Percentiles rank a stretch among this genome's conserved stretches.
phyloP scores from a whole-genome alignment of 2,113 vertebrate genomes.

The Halichoerus grypus region DNA sequence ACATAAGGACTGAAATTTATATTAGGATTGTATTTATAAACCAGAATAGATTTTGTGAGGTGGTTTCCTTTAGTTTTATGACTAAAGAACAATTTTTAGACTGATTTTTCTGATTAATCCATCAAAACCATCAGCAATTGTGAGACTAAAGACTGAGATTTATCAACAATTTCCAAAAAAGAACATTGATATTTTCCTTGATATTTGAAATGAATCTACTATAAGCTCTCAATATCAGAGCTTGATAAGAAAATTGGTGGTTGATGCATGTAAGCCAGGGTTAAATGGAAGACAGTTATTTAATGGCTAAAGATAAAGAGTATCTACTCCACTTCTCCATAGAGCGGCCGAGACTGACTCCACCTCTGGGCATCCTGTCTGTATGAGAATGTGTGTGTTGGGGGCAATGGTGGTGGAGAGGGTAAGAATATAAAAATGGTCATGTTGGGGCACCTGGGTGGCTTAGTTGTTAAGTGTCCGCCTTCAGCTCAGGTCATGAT shows the following conservation, averaged over 20 bases:
- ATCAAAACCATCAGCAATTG: neutral
- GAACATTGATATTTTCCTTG: neutral
- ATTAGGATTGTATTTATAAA: neutral
- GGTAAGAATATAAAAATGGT: neutral
- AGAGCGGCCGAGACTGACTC: neutral
- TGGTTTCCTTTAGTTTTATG: constrained; percentile 21
- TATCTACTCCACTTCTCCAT: neutral
- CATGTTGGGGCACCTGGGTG: neutral
- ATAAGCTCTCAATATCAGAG: neutral
- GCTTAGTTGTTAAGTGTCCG: no score
- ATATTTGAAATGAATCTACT: constrained; percentile 10
- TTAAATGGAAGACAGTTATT: neutral
- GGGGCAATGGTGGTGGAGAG: neutral
- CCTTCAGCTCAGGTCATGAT: no score
- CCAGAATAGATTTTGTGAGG: neutral
- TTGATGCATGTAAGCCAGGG: neutral
- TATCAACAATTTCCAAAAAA: constrained; percentile 37
- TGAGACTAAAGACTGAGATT: neutral
- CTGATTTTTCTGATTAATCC: neutral
- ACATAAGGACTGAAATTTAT: neutral
- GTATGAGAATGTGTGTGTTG: neutral
- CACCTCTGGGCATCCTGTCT: neutral
- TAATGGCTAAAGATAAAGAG: neutral
- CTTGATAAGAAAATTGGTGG: neutral
- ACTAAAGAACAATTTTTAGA: neutral